phyloP scores from a whole-genome alignment of 2,113 vertebrate genomes.

The Atlantisia rogersi region DNA sequence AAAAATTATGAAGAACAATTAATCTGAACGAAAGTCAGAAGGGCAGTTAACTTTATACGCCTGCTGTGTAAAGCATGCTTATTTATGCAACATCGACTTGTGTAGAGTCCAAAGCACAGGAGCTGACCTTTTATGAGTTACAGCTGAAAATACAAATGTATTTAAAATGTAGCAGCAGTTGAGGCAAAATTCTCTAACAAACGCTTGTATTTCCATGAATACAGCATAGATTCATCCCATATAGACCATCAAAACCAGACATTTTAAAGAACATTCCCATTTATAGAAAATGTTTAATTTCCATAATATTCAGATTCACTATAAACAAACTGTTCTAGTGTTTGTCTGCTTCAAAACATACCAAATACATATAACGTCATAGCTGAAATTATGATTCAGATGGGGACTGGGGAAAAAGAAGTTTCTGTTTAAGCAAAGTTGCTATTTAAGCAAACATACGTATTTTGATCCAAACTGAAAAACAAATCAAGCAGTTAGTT shows the following conservation, averaged over 20 bases:
- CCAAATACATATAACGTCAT: not conserved
- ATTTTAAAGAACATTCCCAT: constrained; percentile 8
- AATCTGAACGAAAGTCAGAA: not conserved
- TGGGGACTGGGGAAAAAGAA: not conserved
- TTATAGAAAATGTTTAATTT: constrained; percentile 31
- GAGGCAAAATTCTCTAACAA: not conserved
- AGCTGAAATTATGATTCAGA: not conserved
- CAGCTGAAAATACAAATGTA: constrained; percentile 28
- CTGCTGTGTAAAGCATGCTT: constrained; percentile 3
- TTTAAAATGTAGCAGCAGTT: not conserved
- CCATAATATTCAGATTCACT: not conserved
- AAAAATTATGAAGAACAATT: constrained; percentile 11
- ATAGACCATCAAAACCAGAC: not conserved
- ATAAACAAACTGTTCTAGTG: not conserved
- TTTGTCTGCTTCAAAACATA: constrained; percentile 17
- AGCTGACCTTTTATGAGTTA: not conserved
- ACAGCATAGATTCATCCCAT: not conserved
- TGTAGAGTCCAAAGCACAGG: not conserved
- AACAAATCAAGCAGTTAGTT: not conserved
- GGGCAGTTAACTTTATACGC: not conserved
- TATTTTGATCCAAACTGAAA: constrained; percentile 29
- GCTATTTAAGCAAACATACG: not conserved
- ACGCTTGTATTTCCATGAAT: not conserved
- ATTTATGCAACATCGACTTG: not conserved
- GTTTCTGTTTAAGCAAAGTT: constrained; percentile 17